phyloP scores from a whole-genome alignment of 2,797 vertebrate genomes.

The Pangasius krempfi region DNA sequence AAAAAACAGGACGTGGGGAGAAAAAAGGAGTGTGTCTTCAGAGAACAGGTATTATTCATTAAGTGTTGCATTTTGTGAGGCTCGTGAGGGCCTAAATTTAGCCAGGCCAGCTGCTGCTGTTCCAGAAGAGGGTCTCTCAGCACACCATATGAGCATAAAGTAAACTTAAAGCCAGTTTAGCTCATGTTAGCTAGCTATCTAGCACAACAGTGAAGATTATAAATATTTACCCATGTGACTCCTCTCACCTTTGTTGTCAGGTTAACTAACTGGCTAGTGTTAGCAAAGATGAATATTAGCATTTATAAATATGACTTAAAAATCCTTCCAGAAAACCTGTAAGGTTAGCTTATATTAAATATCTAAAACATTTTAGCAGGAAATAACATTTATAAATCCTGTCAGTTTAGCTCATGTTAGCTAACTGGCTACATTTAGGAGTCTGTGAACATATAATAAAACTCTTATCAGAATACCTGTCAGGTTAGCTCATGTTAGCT shows the following conservation, averaged over 20 bases:
- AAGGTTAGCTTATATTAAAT: neutral
- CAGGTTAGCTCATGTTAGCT: neutral
- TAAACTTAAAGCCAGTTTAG: too few species aligned
- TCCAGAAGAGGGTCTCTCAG: neutral
- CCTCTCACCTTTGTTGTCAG: neutral
- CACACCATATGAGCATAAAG: neutral
- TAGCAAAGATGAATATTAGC: neutral
- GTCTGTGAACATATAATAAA: neutral
- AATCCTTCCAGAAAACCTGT: neutral
- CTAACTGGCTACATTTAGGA: neutral
- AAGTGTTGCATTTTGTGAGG: conserved; percentile 41
- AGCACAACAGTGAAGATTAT: neutral
- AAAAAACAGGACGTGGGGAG: conserved; percentile 36
- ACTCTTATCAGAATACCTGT: neutral
- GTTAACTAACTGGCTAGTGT: neutral
- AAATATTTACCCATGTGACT: neutral
- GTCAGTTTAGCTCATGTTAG: neutral
- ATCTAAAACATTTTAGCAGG: neutral
- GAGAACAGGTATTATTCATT: conserved; percentile 43
- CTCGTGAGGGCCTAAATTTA: conserved; percentile 45
- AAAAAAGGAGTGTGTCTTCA: conserved; percentile 1
- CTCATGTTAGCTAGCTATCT: neutral
- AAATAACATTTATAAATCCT: neutral
- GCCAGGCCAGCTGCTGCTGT: conserved; percentile 10
- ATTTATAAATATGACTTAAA: neutral